A percentile compares a stretch with the other conserved stretches of the same genome.
These are phyloP conservation scores for Hiodon alosoides DNA, from an alignment of 2,113 vertebrate species.

Conservation along the genomic window DNA sequence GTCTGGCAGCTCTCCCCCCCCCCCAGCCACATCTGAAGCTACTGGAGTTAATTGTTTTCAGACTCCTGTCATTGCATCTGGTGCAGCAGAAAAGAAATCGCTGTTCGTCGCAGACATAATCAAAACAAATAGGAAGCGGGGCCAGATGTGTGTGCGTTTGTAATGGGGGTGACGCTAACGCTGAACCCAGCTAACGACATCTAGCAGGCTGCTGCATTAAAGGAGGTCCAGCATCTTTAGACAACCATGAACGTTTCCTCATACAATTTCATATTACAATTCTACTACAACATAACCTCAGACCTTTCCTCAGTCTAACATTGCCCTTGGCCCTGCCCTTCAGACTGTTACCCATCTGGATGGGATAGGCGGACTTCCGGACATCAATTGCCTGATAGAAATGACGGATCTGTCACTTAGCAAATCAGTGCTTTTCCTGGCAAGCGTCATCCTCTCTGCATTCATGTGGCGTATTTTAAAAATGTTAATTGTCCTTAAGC, in stretches of 20 bases:
- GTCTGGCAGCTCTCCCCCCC: conserved; percentile 11
- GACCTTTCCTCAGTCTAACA: background rate
- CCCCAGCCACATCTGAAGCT: conserved; percentile 30
- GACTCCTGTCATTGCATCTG: conserved; percentile 21
- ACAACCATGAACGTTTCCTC: background rate
- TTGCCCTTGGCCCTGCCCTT: background rate
- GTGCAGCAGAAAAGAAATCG: conserved; percentile 24
- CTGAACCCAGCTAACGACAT: background rate
- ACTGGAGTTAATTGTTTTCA: conserved; percentile 42
- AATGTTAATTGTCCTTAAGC: background rate
- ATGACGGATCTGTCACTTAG: background rate
- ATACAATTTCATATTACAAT: background rate
- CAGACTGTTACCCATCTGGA: background rate
- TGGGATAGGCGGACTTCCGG: no score
- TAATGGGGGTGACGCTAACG: background rate
- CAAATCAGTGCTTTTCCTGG: background rate
- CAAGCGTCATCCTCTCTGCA: background rate
- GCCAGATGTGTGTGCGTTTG: conserved; percentile 4
- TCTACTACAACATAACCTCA: background rate
- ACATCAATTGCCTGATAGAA: background rate
- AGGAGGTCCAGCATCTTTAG: background rate
- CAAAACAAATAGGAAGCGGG: conserved; percentile 16
- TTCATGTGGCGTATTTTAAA: background rate
- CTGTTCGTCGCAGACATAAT: conserved; percentile 26
- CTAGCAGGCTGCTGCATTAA: background rate